These are phyloP conservation scores for Radopholus similis DNA, from an alignment of 1,140 invertebrate genomes.

Conservation along the genomic window DNA sequence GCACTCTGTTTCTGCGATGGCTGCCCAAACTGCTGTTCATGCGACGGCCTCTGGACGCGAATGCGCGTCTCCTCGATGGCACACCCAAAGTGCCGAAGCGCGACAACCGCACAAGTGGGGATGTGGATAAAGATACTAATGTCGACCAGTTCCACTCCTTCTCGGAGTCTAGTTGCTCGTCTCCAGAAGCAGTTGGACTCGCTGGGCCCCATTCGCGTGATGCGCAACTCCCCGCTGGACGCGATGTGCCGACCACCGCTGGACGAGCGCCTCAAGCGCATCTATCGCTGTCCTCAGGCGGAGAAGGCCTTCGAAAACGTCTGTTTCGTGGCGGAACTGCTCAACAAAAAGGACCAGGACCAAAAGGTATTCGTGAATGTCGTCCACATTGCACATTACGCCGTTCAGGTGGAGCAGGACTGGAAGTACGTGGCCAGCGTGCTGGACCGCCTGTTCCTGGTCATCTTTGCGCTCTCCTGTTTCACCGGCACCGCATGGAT, in stretches of 20 bases:
- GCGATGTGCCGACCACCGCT: slow-evolving; percentile 21
- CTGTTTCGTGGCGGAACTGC: slow-evolving; percentile 57
- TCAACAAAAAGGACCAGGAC: slow-evolving; percentile 59
- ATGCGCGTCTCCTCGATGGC: slow-evolving; percentile 13
- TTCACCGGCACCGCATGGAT: slow-evolving; percentile 67
- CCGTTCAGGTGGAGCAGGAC: slow-evolving; percentile 66
- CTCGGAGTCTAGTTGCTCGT: not conserved
- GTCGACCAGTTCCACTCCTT: too few species aligned
- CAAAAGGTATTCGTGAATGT: slow-evolving; percentile 52
- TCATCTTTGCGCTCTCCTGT: slow-evolving; percentile 90
- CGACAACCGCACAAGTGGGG: not conserved
- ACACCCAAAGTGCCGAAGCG: not conserved
- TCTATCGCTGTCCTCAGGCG: slow-evolving; percentile 54
- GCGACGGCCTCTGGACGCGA: slow-evolving; percentile 58
- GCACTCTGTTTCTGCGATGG: slow-evolving; percentile 79
- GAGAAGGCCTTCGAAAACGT: slow-evolving; percentile 59
- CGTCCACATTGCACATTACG: slow-evolving; percentile 3
- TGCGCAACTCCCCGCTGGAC: slow-evolving; percentile 13
- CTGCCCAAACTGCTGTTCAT: slow-evolving; percentile 70
- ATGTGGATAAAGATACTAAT: not conserved
- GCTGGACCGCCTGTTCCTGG: slow-evolving; percentile 91
- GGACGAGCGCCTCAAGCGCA: slow-evolving; percentile 47
- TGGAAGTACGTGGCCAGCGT: slow-evolving; percentile 99
- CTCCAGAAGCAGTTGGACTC: not conserved
- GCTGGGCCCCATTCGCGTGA: slow-evolving; percentile 8